Evolutionary conservation across 2,113 vertebrate genomes (phyloP).

Genomic region (Lophochroa leadbeateri): DNA sequence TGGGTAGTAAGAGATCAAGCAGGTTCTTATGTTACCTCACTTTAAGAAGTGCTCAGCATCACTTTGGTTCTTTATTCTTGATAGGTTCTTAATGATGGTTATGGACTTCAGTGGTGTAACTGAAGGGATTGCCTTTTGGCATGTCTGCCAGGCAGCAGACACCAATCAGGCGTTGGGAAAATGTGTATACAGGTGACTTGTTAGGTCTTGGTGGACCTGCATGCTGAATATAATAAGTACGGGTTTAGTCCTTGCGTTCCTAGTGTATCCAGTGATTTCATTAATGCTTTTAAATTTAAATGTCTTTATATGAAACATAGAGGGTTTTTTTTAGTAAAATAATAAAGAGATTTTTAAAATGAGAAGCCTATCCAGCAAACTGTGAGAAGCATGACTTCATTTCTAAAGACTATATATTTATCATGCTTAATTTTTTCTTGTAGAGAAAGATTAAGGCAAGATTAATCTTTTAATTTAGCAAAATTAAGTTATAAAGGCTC

Average conservation of each 20-base stretch:
- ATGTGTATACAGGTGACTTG: not conserved
- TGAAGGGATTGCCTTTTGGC: not conserved
- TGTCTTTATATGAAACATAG: not conserved
- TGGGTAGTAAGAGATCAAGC: not conserved
- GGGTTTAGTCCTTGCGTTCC: not conserved
- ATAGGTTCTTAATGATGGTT: not conserved
- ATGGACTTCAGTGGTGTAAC: not conserved
- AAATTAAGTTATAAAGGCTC: not conserved
- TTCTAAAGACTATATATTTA: not conserved
- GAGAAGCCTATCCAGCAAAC: not conserved
- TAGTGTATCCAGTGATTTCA: not conserved
- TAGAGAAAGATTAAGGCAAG: not conserved
- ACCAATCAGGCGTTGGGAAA: not conserved
- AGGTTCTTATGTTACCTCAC: not conserved
- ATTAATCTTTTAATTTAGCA: not conserved
- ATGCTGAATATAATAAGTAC: not conserved
- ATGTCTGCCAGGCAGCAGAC: not conserved
- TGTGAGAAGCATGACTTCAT: not conserved
- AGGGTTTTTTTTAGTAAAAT: not conserved
- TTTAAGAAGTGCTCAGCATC: not conserved
- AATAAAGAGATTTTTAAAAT: not conserved
- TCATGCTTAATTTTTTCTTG: not conserved
- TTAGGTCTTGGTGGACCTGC: not conserved
- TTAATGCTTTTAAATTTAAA: not conserved
- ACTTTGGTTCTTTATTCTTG: not conserved